These are phyloP conservation scores for Plectus sambesii DNA, from an alignment of 1,140 invertebrate species.

Conservation along the genomic window DNA sequence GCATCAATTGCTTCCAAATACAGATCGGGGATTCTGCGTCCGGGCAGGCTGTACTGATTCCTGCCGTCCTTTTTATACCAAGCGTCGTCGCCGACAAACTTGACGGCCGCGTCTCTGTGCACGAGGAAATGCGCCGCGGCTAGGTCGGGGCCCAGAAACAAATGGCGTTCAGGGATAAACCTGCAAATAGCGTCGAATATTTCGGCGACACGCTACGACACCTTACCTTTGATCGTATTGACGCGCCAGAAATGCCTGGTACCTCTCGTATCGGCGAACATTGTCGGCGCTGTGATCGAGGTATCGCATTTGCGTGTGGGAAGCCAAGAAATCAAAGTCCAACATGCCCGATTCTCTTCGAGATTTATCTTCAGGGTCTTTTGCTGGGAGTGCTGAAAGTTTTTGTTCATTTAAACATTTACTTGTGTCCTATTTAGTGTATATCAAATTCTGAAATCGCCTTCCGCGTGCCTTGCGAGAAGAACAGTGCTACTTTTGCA, in stretches of 20 bases:
- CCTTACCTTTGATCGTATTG: constrained; percentile 42
- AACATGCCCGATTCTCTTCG: constrained; percentile 29
- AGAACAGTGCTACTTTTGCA: too few relatives aligned
- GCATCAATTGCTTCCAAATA: constrained; percentile 60
- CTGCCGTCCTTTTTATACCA: constrained; percentile 44
- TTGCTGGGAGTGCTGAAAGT: constrained; percentile 31
- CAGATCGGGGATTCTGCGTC: constrained; percentile 46
- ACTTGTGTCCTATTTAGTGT: neutral
- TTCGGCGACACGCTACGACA: constrained; percentile 4
- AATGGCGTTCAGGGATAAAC: constrained; percentile 46
- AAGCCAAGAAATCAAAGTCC: constrained; percentile 28
- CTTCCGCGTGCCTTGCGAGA: too few relatives aligned
- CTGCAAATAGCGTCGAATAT: constrained; percentile 35
- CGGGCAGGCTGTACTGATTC: constrained; percentile 53
- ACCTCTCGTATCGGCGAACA: constrained; percentile 28
- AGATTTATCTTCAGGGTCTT: constrained; percentile 31
- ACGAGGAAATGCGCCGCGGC: constrained; percentile 63
- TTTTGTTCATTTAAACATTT: neutral
- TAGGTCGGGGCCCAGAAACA: constrained; percentile 57
- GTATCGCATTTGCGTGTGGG: constrained; percentile 40
- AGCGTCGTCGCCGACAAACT: constrained; percentile 53
- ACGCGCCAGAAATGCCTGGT: constrained; percentile 31
- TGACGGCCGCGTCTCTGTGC: constrained; percentile 57
- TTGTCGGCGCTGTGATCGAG: constrained; percentile 43
- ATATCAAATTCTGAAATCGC: neutral